A percentile compares a stretch with the other conserved stretches of the same genome.
Conservation (phyloP, 2,888 invertebrate genomes). For the Hirtodrosophila cameraria region DNA sequence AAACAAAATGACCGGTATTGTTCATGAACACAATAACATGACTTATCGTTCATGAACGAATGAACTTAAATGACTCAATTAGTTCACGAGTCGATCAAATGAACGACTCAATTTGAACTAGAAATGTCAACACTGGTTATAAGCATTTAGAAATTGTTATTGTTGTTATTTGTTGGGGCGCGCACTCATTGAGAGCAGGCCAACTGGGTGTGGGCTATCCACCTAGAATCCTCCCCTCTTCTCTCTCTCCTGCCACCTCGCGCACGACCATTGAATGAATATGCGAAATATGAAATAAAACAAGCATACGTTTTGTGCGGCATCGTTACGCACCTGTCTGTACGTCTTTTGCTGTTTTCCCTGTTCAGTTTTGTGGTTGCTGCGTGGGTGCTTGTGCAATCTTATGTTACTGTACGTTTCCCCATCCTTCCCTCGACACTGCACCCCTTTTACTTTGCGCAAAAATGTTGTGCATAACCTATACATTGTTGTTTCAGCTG, state of each 20-base stretch:
- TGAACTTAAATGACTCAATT: no score
- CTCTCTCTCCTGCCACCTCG: slow-evolving; percentile 4
- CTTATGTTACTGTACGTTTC: not conserved
- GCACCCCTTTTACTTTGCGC: not conserved
- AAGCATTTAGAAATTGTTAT: slow-evolving; percentile 56
- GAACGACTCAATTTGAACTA: no score
- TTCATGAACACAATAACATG: no score
- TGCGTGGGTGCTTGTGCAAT: slow-evolving; percentile 7
- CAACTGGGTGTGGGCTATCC: slow-evolving; percentile 31
- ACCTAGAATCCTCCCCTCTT: not conserved
- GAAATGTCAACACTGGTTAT: no score
- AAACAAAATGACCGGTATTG: no score
- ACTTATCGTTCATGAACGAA: no score
- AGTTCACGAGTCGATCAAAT: no score
- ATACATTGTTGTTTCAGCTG: slow-evolving; percentile 8
- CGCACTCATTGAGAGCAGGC: slow-evolving; percentile 35
- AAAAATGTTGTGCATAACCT: slow-evolving; percentile 23
- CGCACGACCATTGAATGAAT: slow-evolving; percentile 10
- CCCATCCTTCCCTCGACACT: not conserved
- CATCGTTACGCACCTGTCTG: slow-evolving; percentile 27
- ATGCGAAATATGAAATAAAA: slow-evolving; percentile 18
- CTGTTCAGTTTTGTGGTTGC: not conserved
- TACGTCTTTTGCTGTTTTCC: not conserved
- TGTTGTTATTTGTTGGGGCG: slow-evolving; percentile 41
- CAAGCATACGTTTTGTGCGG: slow-evolving; percentile 8